Percentiles rank a stretch among this genome's conserved stretches.
Conservation (phyloP, 2,888 invertebrate genomes). For the Gibbula magus region DNA sequence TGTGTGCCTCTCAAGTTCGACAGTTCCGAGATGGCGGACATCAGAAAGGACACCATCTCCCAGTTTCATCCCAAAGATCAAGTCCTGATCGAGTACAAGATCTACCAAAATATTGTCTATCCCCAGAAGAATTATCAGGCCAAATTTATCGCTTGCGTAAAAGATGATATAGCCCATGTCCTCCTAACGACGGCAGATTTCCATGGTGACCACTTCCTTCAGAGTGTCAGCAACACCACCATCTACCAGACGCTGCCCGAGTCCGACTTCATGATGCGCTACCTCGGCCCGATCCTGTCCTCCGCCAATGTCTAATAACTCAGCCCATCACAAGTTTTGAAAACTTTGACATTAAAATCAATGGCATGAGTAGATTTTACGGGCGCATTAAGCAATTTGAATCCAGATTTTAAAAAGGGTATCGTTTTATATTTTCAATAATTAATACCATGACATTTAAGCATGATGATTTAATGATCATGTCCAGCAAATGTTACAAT, state of each 20-base stretch:
- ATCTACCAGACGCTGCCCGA: conserved; percentile 52
- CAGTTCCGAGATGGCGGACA: conserved; percentile 50
- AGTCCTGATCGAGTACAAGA: conserved; percentile 65
- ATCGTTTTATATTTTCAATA: too few species aligned
- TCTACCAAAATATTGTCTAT: conserved; percentile 59
- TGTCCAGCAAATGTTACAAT: too few species aligned
- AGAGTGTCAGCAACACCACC: conserved; percentile 50
- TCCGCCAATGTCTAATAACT: conserved; percentile 31
- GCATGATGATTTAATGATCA: too few species aligned
- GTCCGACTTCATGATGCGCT: conserved; percentile 52
- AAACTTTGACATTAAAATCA: too few species aligned
- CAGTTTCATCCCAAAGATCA: conserved; percentile 54
- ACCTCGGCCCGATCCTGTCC: conserved; percentile 52
- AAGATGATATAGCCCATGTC: conserved; percentile 56
- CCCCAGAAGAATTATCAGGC: conserved; percentile 56
- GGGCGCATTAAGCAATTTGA: too few species aligned
- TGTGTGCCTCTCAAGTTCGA: conserved; percentile 55
- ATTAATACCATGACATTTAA: too few species aligned
- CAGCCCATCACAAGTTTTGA: too few species aligned
- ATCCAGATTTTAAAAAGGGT: too few species aligned
- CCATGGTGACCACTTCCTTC: conserved; percentile 56
- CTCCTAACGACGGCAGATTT: conserved; percentile 65
- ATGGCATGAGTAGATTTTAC: too few species aligned
- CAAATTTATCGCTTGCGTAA: conserved; percentile 63
- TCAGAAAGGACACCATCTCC: conserved; percentile 49